Base-by-base conservation (phyloP, 2,113 vertebrate species). In the Rutilus rutilus region DNA sequence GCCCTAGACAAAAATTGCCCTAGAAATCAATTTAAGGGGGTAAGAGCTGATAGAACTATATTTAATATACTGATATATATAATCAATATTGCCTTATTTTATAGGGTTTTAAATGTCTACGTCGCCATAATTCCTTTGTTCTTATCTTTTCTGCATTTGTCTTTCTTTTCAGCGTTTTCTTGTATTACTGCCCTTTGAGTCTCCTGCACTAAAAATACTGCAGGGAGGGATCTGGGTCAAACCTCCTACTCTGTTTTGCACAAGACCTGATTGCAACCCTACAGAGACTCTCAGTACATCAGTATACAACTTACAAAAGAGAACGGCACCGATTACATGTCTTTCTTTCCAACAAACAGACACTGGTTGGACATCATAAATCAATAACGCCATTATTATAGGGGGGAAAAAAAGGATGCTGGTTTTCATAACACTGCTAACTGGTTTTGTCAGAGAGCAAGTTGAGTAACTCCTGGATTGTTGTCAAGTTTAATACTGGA, bases 171-270 rank as follows among this genome's bases (percentile, higher is more conserved):
- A 60, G 52, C 21, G 7, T 78, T 85, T 83, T 76, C 84, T 79
- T 81, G 60, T 89, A 89, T 88, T 79, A 85, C 89, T 87, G 84
- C 85, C 86, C 78, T 90, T 87, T 83, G 81, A 91, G 85, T 90
- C 82, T 84, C 88, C 76, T 25, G 78, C 69, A 89, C 85, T 85
- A 89, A 84, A 89, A 92, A 92, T 86, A 93, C 90, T 89, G 88
- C 69, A 64, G 84, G 54, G 50, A 83, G 81, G 67, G 90, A 94
- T 93, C 88, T 93, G 78, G 91, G 92, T 92, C 93, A 94, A 67
- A 75, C 25, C 54, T 82, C 64, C 80, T 62, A 69, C 62, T 78
- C 69, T 45, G 45, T 82, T 85, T 77, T 57, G 57, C 67, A 50
- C 47, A 82, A 65, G 71, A 59, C 77, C 59, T 75, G 57, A 85